Evolutionary conservation across 2,888 invertebrate species (phyloP), one percentile per base, ranked within the genome.

Genomic region (Cheilosia pagana): DNA sequence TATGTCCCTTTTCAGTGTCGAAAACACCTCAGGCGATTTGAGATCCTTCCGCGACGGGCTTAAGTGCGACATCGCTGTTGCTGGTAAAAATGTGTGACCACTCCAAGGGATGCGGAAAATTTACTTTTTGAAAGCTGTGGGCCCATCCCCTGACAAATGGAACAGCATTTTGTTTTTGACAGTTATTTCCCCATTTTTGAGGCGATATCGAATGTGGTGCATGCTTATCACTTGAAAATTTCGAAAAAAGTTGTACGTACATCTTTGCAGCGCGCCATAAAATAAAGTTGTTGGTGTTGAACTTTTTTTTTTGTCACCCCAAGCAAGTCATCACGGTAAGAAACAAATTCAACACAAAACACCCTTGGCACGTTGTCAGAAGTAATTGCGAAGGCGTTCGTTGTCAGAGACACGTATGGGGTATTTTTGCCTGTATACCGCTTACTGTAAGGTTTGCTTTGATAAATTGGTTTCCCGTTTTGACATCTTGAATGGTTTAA

Each of bases 391-490:
- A 28, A 21, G 60, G 45, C 25, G 43, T 31, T 72, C 52, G 52
- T 60, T 45, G 53, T 43, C 43, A 31, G 16, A 31, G 43, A 62
- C 60, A 45, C 55, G 60, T 50, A 45, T 55, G 63, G 16, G 23
- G 39, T 52, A 28, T 31, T 53, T 39, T 63, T 65, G 2, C 25
- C 12, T 4, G 41, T 48, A 28, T 57, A 12, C 35, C 57, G 48
- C 48, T 43, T 7, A 21, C 19, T 16, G 45, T 55, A 55, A 3
- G 45, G 31, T 50, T 43, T 55, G 25, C 35, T 55, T 74, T 74
- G 74, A 74, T 74, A 74, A 74, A 74, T 74, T 74, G 63, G 63
- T 74, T 74, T 55, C 53, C 45, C 63, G 45, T 65, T 74, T 74
- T 74, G 74, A 74, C 74, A 74, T 43, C 25, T 55, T 63, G 63